Conservation (phyloP, 2,113 vertebrate genomes). For the Pardalotus punctatus region DNA sequence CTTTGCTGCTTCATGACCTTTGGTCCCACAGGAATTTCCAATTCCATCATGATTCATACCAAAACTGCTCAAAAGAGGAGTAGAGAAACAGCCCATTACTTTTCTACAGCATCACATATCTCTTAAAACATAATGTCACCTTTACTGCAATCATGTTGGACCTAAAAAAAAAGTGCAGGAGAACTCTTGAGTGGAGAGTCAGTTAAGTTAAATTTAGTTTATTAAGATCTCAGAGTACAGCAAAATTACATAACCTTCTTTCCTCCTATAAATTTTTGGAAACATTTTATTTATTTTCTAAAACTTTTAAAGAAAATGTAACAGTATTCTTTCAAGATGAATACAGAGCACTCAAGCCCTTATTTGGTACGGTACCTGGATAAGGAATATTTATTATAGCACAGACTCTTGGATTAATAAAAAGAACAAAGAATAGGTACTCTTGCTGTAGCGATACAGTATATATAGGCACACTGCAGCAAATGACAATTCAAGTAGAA, state of each 20-base stretch:
- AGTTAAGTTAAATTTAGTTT: background rate
- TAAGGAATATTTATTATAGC: background rate
- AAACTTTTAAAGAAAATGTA: background rate
- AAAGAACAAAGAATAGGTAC: background rate
- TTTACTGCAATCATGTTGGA: background rate
- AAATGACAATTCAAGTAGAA: background rate
- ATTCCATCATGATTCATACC: conserved; percentile 99
- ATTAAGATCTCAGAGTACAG: background rate
- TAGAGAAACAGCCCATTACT: conserved; percentile 50
- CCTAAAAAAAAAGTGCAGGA: background rate
- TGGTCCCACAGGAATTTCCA: conserved; percentile 97
- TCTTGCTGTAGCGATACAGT: background rate
- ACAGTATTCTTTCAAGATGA: background rate
- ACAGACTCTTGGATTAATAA: background rate
- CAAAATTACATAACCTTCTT: background rate
- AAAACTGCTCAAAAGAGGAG: conserved; percentile 83
- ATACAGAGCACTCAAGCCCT: background rate
- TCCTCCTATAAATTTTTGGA: background rate
- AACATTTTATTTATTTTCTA: background rate
- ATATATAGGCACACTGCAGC: background rate
- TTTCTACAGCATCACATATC: background rate
- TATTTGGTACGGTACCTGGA: background rate
- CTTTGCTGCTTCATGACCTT: conserved; percentile 98
- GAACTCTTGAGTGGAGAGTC: background rate
- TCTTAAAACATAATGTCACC: background rate